Evolutionary conservation across 2,113 vertebrate species (phyloP), one percentile per base, ranked within the genome.

Genomic region (Equus przewalskii): DNA sequence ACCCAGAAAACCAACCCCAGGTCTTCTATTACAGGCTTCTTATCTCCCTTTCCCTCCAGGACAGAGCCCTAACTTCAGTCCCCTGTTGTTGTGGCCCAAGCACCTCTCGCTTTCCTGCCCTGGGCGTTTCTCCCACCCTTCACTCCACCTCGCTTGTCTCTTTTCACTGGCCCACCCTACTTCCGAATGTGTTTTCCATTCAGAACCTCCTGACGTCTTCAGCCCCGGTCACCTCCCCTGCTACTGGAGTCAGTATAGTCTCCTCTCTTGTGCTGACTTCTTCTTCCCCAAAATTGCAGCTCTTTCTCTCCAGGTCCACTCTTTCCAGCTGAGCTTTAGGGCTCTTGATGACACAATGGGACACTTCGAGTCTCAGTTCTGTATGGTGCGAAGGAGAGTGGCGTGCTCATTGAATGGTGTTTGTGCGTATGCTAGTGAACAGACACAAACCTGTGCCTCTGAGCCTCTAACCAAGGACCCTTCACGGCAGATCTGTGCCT

Each of bases 361-460:
- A 4, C 28, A 7, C 18, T 26, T 5, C 4, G 10, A 0, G 1
- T 7, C 24, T 19, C 69, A 1, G 9, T 14, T 49, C 46, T 46
- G 16, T 1, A 1, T 0, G 7, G 89, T 16, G 36, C 30, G 33
- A 11, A 26, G 89, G 0, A 11, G 10, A 22, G 56, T 10, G 8
- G 13, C 7, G 24, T 33, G 41, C 15, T 0, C 4, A 0, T 28
- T 18, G 21, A 1, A 0, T 1, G 16, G 41, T 3, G 11, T 6
- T 4, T 7, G 3, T 0, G 0, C 3, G 0, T 0, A 3, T 3
- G 0, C 2, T 16, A 2, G 14, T 5, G 30, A 16, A 13, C 15
- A 11, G 1, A 3, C 11, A 4, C 5, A 18, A 19, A 24, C 24
- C 19, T 0, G 16, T 7, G 58, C 26, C 72, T 51, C 26, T 8